These are phyloP conservation scores for Serranus cabrilla DNA, from an alignment of 2,797 vertebrate species.

Conservation along the genomic window DNA sequence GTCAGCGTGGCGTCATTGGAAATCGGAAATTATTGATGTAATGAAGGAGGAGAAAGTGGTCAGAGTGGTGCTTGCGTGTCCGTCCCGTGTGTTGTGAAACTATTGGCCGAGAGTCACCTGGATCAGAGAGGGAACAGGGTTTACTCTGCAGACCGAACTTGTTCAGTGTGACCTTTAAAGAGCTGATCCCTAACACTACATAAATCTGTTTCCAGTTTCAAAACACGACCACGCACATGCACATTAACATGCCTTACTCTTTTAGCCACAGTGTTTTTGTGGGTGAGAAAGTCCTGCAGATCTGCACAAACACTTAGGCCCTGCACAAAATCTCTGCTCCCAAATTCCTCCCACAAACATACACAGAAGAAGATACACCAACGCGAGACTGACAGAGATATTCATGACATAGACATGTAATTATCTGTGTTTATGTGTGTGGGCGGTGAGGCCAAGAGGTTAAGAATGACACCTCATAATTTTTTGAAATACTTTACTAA, in stretches of 20 bases:
- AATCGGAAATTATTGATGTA: conserved; percentile 59
- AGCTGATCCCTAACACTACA: conserved; percentile 58
- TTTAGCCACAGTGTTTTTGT: conserved; percentile 57
- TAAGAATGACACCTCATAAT: conserved; percentile 50
- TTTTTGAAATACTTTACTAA: conserved; percentile 47
- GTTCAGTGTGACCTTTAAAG: conserved; percentile 66
- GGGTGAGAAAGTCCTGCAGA: conserved; percentile 56
- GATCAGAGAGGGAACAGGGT: conserved; percentile 46
- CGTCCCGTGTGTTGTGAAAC: conserved; percentile 42
- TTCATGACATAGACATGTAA: conserved; percentile 27
- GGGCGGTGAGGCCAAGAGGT: conserved; percentile 58
- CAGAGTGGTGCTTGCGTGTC: conserved; percentile 25
- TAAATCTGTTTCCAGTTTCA: conserved; percentile 74
- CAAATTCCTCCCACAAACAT: conserved; percentile 46
- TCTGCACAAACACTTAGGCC: conserved; percentile 49
- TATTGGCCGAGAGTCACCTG: conserved; percentile 56
- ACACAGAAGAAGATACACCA: conserved; percentile 50
- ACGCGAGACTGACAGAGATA: conserved; percentile 46
- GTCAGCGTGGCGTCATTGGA: conserved; percentile 58
- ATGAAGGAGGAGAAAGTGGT: conserved; percentile 40
- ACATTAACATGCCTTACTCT: conserved; percentile 64
- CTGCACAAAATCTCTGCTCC: conserved; percentile 17
- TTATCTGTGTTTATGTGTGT: conserved; percentile 60
- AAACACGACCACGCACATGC: conserved; percentile 53
- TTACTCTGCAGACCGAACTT: conserved; percentile 41